Conservation (phyloP, 2,888 invertebrate species). For the Myopa testacea region DNA sequence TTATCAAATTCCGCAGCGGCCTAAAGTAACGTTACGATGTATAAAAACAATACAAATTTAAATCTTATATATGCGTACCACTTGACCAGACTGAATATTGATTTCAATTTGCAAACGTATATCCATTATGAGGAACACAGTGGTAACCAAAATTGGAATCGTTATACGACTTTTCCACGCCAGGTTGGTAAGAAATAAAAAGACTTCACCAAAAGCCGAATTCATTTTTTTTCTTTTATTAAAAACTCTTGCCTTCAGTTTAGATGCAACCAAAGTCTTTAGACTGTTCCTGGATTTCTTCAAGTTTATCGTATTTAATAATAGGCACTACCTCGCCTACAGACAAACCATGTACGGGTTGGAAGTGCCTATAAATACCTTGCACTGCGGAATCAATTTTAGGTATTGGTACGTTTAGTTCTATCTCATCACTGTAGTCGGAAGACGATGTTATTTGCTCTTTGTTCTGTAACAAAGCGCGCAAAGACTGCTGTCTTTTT, state of each 20-base stretch:
- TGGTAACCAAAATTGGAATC: slow-evolving; percentile 76
- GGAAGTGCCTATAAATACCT: slow-evolving; percentile 68
- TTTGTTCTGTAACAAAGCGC: slow-evolving; percentile 66
- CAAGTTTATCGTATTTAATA: slow-evolving; percentile 71
- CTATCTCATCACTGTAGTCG: slow-evolving; percentile 54
- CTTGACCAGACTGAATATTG: slow-evolving; percentile 71
- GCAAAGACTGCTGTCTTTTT: slow-evolving; percentile 71
- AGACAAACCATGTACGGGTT: slow-evolving; percentile 70
- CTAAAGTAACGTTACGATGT: slow-evolving; percentile 43
- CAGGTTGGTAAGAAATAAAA: slow-evolving; percentile 77
- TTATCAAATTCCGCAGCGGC: slow-evolving; percentile 64
- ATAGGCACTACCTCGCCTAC: slow-evolving; percentile 71
- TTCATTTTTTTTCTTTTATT: slow-evolving; percentile 56
- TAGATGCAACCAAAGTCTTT: slow-evolving; percentile 15
- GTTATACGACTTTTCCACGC: slow-evolving; percentile 79
- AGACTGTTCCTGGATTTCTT: slow-evolving; percentile 50
- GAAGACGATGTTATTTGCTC: slow-evolving; percentile 18
- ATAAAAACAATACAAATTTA: not conserved
- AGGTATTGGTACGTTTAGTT: slow-evolving; percentile 68
- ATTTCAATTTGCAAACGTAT: slow-evolving; percentile 77
- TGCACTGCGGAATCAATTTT: slow-evolving; percentile 59
- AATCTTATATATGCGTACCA: slow-evolving; percentile 50
- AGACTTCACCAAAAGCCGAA: slow-evolving; percentile 68
- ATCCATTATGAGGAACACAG: slow-evolving; percentile 76
- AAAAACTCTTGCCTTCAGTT: not conserved